These are phyloP conservation scores for Stenoptilia bipunctidactyla DNA, from an alignment of 2,888 invertebrate species.

Conservation along the genomic window DNA sequence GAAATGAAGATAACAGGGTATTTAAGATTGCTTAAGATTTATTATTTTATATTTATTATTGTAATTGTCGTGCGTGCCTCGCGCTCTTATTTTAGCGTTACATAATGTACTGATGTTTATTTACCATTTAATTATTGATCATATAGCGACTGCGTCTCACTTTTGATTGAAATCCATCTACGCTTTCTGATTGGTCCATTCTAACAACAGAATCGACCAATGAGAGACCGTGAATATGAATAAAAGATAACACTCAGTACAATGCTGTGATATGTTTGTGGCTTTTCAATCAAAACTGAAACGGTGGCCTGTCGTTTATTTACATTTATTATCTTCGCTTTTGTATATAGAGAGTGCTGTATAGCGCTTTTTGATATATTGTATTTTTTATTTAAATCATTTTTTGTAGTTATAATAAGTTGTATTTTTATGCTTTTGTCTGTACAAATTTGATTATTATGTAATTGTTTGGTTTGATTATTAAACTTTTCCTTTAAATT, in stretches of 20 bases:
- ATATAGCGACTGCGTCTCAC: background rate
- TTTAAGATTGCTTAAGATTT: conserved; percentile 68
- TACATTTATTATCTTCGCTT: conserved; percentile 14
- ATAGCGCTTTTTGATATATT: conserved; percentile 61
- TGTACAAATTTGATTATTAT: conserved; percentile 23
- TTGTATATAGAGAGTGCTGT: conserved; percentile 63
- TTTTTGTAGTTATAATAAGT: conserved; percentile 23
- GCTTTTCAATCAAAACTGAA: background rate
- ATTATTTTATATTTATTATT: conserved; percentile 66
- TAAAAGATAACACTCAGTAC: background rate
- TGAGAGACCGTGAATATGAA: background rate
- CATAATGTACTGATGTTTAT: conserved; percentile 6
- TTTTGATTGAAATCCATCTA: background rate
- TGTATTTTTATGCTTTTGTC: conserved; percentile 34
- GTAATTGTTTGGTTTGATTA: conserved; percentile 19
- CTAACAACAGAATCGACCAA: background rate
- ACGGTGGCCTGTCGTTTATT: background rate
- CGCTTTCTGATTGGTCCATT: background rate
- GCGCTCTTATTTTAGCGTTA: conserved; percentile 37
- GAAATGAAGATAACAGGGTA: conserved; percentile 69
- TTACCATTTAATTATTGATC: background rate
- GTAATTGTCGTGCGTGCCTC: conserved; percentile 27
- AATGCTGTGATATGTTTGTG: background rate
- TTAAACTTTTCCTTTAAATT: too few relatives aligned
- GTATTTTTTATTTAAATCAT: conserved; percentile 30